These are phyloP conservation scores for Meteorus sp. DNA, from an alignment of 1,140 invertebrate genomes.

Conservation along the genomic window DNA sequence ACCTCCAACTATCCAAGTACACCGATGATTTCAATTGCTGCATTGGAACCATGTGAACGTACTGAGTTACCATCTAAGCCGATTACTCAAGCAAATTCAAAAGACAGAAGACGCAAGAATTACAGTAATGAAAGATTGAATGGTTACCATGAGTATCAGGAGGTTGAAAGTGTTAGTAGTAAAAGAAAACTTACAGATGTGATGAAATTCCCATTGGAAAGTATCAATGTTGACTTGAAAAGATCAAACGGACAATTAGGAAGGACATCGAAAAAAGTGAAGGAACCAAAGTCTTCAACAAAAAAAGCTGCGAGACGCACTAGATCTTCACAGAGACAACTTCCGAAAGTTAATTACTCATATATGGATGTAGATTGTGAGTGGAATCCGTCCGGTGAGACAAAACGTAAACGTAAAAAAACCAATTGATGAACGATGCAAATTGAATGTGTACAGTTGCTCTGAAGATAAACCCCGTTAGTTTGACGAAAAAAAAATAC, in stretches of 20 bases:
- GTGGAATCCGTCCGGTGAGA: slow-evolving; percentile 43
- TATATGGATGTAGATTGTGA: slow-evolving; percentile 49
- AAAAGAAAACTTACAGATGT: slow-evolving; percentile 23
- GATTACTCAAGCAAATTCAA: not conserved
- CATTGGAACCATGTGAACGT: slow-evolving; percentile 20
- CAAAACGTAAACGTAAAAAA: slow-evolving; percentile 48
- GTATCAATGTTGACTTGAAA: slow-evolving; percentile 30
- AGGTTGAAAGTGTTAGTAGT: slow-evolving; percentile 11
- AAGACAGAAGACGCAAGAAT: slow-evolving; percentile 31
- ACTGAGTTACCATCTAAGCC: not conserved
- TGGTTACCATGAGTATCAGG: slow-evolving; percentile 21
- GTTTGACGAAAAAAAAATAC: not conserved
- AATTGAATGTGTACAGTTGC: slow-evolving; percentile 4
- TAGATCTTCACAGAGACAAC: slow-evolving; percentile 48
- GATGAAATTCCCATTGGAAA: slow-evolving; percentile 21
- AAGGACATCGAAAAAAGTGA: slow-evolving; percentile 27
- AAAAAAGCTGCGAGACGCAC: slow-evolving; percentile 35
- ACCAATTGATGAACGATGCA: slow-evolving; percentile 45
- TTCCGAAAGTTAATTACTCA: slow-evolving; percentile 51
- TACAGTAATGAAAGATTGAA: slow-evolving; percentile 36
- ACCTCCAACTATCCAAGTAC: slow-evolving; percentile 38
- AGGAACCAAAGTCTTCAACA: slow-evolving; percentile 14
- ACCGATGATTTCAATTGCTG: slow-evolving; percentile 46
- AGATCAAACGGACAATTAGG: slow-evolving; percentile 31
- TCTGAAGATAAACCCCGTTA: slow-evolving; percentile 11